A percentile compares a stretch with the other conserved stretches of the same genome.
Evolutionary conservation across 2,888 invertebrate genomes (phyloP).

Genomic region (Ecliptopera silaceata): DNA sequence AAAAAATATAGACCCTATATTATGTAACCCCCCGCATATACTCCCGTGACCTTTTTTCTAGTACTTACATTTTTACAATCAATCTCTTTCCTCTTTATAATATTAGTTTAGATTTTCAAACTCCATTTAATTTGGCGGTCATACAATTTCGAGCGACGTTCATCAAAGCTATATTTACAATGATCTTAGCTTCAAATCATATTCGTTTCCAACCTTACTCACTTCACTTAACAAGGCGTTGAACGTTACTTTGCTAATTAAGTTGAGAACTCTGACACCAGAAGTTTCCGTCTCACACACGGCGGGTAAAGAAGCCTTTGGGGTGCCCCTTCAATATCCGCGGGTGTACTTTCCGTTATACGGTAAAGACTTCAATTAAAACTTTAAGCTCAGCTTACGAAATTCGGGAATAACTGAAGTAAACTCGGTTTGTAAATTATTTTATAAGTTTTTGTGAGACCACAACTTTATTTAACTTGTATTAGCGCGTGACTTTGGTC

Average conservation of each 20-base stretch:
- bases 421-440: slow-evolving; percentile 9
- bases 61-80: too few species aligned
- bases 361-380: slow-evolving; percentile 34
- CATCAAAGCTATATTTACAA: too few species aligned
- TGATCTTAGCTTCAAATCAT: not conserved
- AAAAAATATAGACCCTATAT: too few species aligned
- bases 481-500: too few species aligned
- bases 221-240: not conserved
- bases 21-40: too few species aligned
- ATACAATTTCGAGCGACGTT: too few species aligned
- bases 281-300: slow-evolving; percentile 19
- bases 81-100: too few species aligned
- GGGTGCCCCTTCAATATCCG: slow-evolving; percentile 25
- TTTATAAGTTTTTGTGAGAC: not conserved
- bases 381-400: slow-evolving; percentile 32
- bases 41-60: too few species aligned
- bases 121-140: too few species aligned
- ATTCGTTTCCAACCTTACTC: not conserved
- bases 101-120: too few species aligned
- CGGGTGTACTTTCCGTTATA: slow-evolving; percentile 28
- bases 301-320: slow-evolving; percentile 22
- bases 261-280: slow-evolving; percentile 20
- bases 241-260: slow-evolving; percentile 9
- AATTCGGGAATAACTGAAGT: slow-evolving; percentile 9
- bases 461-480: too few species aligned